These are phyloP conservation scores for Sylvilagus floridanus DNA, from an alignment of 2,797 vertebrate genomes.

Conservation along the genomic window DNA sequence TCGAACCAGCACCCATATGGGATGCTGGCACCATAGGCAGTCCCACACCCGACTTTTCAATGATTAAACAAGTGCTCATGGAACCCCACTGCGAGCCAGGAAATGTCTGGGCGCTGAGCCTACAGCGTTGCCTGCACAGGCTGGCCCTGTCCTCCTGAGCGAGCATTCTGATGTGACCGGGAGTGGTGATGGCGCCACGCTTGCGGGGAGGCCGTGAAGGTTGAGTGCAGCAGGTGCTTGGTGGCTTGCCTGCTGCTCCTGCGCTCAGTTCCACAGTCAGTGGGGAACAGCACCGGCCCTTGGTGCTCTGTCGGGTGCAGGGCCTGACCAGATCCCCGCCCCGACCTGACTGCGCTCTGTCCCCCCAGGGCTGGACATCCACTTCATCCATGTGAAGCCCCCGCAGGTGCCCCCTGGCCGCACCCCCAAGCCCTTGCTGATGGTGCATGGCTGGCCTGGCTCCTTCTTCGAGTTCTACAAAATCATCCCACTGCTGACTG, in stretches of 20 bases:
- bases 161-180: fast-evolving
- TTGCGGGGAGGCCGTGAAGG: neutral
- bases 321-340: fast-evolving
- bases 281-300: neutral
- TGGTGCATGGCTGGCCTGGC: constrained; percentile 91
- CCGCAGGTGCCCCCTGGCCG: constrained; percentile 72
- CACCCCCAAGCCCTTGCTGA: constrained; percentile 86
- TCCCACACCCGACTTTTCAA: neutral
- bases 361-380: constrained; percentile 88
- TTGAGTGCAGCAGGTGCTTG: fast-evolving
- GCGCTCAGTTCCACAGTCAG: fast-evolving
- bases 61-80: neutral
- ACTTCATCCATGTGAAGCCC: constrained; percentile 89
- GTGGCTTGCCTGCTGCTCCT: fast-evolving
- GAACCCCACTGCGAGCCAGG: neutral
- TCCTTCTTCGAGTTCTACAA: constrained; percentile 90
- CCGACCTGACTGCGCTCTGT: neutral
- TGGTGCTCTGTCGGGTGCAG: fast-evolving
- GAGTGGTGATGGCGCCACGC: fast-evolving
- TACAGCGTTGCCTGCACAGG: fast-evolving
- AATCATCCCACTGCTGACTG: constrained; percentile 88
- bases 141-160: neutral
- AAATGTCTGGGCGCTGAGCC: neutral
- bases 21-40: too few relatives aligned
- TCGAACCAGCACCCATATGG: too few relatives aligned